phyloP scores from a whole-genome alignment of 2,888 invertebrate species.

The Drosophila cognata region DNA sequence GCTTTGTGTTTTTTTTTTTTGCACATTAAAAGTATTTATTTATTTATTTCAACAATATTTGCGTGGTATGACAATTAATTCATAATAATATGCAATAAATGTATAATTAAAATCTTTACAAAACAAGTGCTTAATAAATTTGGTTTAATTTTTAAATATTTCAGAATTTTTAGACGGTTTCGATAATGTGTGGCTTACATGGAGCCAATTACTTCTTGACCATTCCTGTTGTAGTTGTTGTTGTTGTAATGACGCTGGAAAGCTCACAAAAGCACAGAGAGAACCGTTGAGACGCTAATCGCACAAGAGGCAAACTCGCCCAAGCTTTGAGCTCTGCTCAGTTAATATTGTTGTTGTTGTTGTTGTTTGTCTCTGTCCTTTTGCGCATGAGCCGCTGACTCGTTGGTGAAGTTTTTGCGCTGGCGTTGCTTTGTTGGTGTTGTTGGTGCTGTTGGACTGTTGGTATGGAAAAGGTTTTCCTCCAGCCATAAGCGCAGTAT shows the following conservation, averaged over 20 bases:
- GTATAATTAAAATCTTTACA: neutral
- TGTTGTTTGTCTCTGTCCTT: conserved; percentile 55
- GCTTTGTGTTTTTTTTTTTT: neutral
- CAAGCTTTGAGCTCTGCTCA: conserved; percentile 36
- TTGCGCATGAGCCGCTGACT: conserved; percentile 55
- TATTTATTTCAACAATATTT: neutral
- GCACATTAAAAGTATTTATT: neutral
- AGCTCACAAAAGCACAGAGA: conserved; percentile 62
- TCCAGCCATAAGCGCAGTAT: conserved; percentile 61
- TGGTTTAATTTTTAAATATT: neutral
- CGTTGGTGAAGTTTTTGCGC: conserved; percentile 72
- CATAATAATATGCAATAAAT: too few species aligned
- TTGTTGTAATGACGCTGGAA: conserved; percentile 30
- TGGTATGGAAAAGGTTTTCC: conserved; percentile 76
- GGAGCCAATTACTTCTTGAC: conserved; percentile 28
- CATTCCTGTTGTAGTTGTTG: conserved; percentile 41
- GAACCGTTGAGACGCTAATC: conserved; percentile 34
- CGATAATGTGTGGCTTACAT: neutral
- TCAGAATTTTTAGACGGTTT: neutral
- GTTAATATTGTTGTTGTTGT: conserved; percentile 6
- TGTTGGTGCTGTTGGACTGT: conserved; percentile 44
- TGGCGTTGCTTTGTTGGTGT: conserved; percentile 38
- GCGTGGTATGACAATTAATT: neutral
- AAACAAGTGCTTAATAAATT: neutral
- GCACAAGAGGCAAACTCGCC: conserved; percentile 41